phyloP scores from a whole-genome alignment of 2,797 vertebrate species.

The Austrolebias charrua region DNA sequence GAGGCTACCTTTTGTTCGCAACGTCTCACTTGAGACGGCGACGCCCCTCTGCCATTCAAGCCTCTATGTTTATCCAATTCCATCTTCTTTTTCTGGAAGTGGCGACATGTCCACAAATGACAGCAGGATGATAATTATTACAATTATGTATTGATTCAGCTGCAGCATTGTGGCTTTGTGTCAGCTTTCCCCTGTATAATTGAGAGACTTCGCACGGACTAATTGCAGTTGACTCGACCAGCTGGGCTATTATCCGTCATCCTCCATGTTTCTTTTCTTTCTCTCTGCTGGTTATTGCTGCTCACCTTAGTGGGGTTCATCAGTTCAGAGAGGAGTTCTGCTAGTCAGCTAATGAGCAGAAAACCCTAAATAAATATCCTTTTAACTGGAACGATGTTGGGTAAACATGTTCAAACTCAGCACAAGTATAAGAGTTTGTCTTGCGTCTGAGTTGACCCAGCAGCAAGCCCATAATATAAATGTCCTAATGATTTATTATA shows the following conservation, averaged over 20 bases:
- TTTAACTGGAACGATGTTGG: conserved; percentile 57
- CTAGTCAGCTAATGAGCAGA: conserved; percentile 54
- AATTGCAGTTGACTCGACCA: conserved; percentile 79
- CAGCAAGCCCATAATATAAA: no score
- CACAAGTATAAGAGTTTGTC: conserved; percentile 13
- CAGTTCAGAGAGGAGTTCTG: conserved; percentile 22
- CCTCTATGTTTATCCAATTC: conserved; percentile 71
- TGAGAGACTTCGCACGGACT: conserved; percentile 80
- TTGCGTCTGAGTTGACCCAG: neutral
- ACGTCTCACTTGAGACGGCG: conserved; percentile 51
- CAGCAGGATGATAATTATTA: conserved; percentile 79
- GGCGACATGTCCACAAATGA: conserved; percentile 67
- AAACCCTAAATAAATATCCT: conserved; percentile 62
- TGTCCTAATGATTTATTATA: no score
- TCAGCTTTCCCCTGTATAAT: conserved; percentile 76
- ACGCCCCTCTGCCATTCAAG: conserved; percentile 51
- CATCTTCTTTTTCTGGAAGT: conserved; percentile 66
- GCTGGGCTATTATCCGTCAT: conserved; percentile 80
- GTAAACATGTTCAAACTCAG: conserved; percentile 52
- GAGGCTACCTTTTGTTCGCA: conserved; percentile 66
- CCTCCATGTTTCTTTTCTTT: conserved; percentile 74
- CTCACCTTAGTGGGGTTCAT: conserved; percentile 67
- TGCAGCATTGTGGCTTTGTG: conserved; percentile 66
- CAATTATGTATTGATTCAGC: conserved; percentile 84
- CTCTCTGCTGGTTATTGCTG: conserved; percentile 59